Base-by-base conservation (phyloP, 2,113 vertebrate genomes). In the Epinephelus moara region DNA sequence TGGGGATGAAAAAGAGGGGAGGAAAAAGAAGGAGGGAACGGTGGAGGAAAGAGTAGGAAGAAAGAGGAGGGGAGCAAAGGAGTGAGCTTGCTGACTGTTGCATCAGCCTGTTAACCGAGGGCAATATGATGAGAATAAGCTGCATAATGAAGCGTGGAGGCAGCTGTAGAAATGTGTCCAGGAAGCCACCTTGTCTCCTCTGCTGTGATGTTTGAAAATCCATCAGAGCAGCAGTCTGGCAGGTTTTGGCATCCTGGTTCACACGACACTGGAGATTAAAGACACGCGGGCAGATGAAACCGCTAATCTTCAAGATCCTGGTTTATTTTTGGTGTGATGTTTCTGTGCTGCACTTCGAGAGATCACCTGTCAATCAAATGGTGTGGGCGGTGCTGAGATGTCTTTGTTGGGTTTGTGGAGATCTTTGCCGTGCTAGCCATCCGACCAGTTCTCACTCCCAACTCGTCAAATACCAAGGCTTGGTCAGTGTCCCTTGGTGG, bases 121-220 rank as follows among this genome's bases (percentile, higher is more conserved):
- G 91, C 91, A 85, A 89, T 64, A 66, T 84, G 85, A 76, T 84
- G 84, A 85, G 86, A 92, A 93, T 91, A 92, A 94, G 87, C 88
- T 47, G 62, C 75, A 49, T 91, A 86, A 94, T 82, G 78, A 84
- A 85, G 85, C 87, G 49, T 92, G 92, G 86, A 80, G 89, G 85
- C 85, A 85, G 86, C 83, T 33, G 86, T 10, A 52, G 82, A 77
- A 91, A 86, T 33, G 80, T 68, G 90, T 89, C 88, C 89, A 87
- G 82, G 84, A 84, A 86, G 77, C 71, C 80, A 86, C 84, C 90
- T 86, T 64, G 76, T 83, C 85, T 87, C 81, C 79, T 80, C 55
- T 14, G 64, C 56, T 70, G 74, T 23, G 25, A 75, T 63, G 72
- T 77, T 69, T 60, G 49, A 62, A 67, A 82, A 78, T 56, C 88